A percentile compares a stretch with the other conserved stretches of the same genome.
Conservation (phyloP, 2,113 vertebrate genomes). For the Gila orcuttii region DNA sequence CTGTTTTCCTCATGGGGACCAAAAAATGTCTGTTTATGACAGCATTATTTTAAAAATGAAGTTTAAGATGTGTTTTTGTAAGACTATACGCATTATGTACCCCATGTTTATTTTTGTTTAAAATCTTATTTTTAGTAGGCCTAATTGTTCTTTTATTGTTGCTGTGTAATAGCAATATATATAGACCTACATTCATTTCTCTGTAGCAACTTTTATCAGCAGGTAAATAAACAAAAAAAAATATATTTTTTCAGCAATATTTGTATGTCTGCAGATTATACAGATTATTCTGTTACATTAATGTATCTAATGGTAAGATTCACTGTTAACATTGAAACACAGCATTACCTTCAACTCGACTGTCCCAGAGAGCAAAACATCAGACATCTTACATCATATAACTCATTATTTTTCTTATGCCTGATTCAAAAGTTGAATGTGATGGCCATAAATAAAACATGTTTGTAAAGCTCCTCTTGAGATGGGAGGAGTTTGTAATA, state of each 20-base stretch:
- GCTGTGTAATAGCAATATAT: not conserved
- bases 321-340: not conserved
- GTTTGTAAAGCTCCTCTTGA: conserved; percentile 16
- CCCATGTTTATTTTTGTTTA: not conserved
- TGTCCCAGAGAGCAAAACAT: not conserved
- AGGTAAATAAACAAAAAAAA: not conserved
- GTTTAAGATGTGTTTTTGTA: not conserved
- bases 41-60: too few relatives aligned
- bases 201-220: not conserved
- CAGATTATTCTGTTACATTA: not conserved
- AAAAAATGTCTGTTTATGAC: too few relatives aligned
- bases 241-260: not conserved
- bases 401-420: not conserved
- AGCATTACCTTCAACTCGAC: not conserved
- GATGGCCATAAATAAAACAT: not conserved
- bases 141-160: not conserved
- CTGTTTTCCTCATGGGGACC: too few relatives aligned
- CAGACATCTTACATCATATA: not conserved
- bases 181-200: not conserved
- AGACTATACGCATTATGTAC: not conserved
- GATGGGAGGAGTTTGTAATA: not conserved
- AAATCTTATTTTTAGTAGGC: not conserved
- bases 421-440: not conserved
- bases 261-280: not conserved
- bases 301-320: not conserved